Evolutionary conservation across 2,113 vertebrate genomes (phyloP).

Genomic region (Phyllostomus hastatus): DNA sequence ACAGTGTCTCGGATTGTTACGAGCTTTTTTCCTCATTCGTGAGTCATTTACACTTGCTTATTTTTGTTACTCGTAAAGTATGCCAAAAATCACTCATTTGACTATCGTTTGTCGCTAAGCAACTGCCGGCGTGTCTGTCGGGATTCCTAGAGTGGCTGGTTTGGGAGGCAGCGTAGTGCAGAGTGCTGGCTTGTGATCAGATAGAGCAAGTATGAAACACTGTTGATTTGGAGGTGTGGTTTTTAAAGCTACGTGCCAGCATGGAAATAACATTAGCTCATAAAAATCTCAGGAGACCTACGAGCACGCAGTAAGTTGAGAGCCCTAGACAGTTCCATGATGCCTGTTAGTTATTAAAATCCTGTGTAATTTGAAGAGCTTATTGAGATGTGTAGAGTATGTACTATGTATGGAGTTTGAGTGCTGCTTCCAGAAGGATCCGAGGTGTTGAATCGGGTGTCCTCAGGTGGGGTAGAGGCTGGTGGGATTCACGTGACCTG

Average conservation of each 20-base stretch:
- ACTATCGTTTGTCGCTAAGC: neutral
- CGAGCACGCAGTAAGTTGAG: neutral
- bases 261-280: neutral
- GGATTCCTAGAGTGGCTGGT: neutral
- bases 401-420: accelerated
- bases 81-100: neutral
- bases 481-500: neutral
- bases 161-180: neutral
- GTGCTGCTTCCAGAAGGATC: neutral
- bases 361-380: neutral
- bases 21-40: neutral
- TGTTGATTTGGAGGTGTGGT: neutral
- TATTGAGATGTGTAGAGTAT: neutral
- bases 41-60: neutral
- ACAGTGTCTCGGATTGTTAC: neutral
- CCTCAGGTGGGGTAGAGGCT: neutral
- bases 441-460: neutral
- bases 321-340: neutral
- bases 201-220: neutral
- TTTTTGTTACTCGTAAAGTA: neutral
- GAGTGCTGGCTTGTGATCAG: neutral
- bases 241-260: neutral
- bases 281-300: neutral
- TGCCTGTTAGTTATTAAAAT: neutral
- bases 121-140: neutral